Base-by-base conservation (phyloP, 2,797 vertebrate genomes). In the Lerista edwardsae region DNA sequence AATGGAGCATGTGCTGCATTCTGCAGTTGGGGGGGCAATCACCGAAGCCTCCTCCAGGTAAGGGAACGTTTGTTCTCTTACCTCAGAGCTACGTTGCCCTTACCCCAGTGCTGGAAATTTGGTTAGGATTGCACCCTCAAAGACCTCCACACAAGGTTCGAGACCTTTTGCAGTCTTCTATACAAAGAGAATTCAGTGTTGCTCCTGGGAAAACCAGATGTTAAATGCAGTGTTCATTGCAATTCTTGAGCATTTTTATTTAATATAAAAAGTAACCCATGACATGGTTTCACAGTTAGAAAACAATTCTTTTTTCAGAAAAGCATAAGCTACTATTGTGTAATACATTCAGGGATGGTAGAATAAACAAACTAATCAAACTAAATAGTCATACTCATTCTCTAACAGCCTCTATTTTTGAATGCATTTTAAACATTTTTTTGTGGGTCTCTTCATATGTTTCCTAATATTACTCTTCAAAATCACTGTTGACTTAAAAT, bases 401-500 rank as follows among this genome's bases (percentile, higher is more conserved):
- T 83, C 29, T 9, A 61, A n/a, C 23, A 15, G 23, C 55, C n/a
- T 69, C 36, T 51, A 44, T 25, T 21, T 76, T 39, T 25, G 29
- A 76, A 83, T 55, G n/a, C 62, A 61, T 27, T 85, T 61, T 72
- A 15, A 67, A 34, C 36, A 80, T 84, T 17, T 55, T 78, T 25
- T 84, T 64, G 12, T 36, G 27, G 57, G 11, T 51, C 14, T 72
- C 55, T 14, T 29, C 76, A n/a, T 57, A 51, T 29, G 8, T 75
- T 80, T 80, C 51, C 61, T 78, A 51, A 2, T n/a, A n/a, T 7
- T 74, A 19, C 23, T 57, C 31, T 1, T n/a, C 71, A 84, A 78
- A 72, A 36, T 29, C 57, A 47, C n/a, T 27, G 25, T 41, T 61
- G 31, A 59, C 27, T 81, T 23, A 47, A 2, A 47, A 47, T 47